These are phyloP conservation scores for Castor canadensis DNA, from an alignment of 2,113 vertebrate genomes.

Conservation along the genomic window DNA sequence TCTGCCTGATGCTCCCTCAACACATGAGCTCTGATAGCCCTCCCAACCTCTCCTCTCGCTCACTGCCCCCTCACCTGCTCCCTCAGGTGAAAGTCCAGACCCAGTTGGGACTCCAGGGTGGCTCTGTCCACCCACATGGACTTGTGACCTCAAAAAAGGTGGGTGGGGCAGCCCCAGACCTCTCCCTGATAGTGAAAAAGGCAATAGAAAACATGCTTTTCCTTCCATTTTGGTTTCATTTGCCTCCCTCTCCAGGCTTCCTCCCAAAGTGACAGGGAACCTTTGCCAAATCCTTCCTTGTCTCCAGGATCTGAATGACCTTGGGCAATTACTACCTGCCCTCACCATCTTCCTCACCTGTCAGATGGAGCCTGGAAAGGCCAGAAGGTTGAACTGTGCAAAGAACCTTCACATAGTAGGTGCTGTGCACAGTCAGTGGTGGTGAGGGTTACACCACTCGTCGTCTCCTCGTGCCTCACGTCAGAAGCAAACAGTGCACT, in stretches of 20 bases:
- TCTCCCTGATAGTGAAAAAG: neutral
- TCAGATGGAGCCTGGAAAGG: neutral
- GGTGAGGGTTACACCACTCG: rapidly evolving
- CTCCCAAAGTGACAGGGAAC: neutral
- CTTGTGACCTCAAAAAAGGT: neutral
- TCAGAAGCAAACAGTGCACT: neutral
- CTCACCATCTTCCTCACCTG: rapidly evolving
- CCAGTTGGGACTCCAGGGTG: neutral
- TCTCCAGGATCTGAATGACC: neutral
- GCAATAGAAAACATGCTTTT: neutral
- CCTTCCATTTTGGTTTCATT: neutral
- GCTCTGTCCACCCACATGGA: neutral
- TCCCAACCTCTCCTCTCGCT: too few relatives aligned
- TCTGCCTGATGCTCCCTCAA: neutral
- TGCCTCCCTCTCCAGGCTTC: neutral
- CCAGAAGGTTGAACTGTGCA: rapidly evolving
- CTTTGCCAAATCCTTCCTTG: neutral
- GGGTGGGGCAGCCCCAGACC: neutral
- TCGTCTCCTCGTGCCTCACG: rapidly evolving
- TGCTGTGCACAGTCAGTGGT: neutral
- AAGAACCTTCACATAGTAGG: rapidly evolving
- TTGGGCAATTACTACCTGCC: neutral
- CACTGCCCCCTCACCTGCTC: neutral
- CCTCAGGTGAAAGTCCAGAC: too few relatives aligned
- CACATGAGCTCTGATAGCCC: too few relatives aligned